Conservation (phyloP, 2,113 vertebrate species). For the Spheniscus mendiculus region DNA sequence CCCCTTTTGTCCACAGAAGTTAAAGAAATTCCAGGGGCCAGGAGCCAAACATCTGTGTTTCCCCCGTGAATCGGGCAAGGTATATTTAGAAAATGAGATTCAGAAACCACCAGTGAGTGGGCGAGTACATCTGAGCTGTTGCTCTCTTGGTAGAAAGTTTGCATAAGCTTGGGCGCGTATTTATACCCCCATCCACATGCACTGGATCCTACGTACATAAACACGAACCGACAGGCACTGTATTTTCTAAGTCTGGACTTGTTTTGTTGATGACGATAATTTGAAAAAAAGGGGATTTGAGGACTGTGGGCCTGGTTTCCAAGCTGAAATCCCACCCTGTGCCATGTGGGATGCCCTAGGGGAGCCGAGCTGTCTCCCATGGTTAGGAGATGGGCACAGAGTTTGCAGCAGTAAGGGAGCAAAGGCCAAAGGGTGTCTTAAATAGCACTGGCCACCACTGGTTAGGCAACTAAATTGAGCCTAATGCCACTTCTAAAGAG, state of each 20-base stretch:
- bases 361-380: rapidly evolving
- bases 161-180: neutral
- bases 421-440: neutral
- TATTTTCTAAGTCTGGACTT: neutral
- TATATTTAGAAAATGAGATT: constrained; percentile 37
- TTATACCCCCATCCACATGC: neutral
- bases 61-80: rapidly evolving
- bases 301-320: neutral
- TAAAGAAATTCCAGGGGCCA: constrained; percentile 17
- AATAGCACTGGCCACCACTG: neutral
- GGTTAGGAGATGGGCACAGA: neutral
- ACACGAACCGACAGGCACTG: neutral
- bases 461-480: neutral
- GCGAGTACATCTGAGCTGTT: neutral
- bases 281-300: neutral
- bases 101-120: neutral
- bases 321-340: neutral
- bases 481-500: neutral
- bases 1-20: constrained; percentile 28
- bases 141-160: neutral
- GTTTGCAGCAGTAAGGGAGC: neutral
- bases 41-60: constrained; percentile 41
- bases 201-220: neutral
- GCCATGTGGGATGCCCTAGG: neutral
- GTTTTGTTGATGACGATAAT: neutral